Evolutionary conservation across 2,113 vertebrate species (phyloP).

Genomic region (Calyptomena viridis): DNA sequence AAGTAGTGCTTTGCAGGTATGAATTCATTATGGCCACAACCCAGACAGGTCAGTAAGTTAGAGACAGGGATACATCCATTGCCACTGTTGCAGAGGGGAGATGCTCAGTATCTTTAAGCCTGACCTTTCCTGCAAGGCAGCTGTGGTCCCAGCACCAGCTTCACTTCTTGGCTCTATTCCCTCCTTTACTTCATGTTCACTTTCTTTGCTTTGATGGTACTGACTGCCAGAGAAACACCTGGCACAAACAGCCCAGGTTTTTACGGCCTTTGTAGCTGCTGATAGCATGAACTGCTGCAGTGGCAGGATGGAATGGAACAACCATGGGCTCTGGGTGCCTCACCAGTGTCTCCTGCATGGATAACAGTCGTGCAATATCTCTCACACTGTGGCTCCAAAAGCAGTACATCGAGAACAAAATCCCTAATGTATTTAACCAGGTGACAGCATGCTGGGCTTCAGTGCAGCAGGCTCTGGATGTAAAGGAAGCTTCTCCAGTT

Average conservation of each 20-base stretch:
- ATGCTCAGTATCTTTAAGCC: background rate
- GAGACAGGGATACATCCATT: background rate
- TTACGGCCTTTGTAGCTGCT: background rate
- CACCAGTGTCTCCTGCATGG: background rate
- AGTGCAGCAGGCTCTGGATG: background rate
- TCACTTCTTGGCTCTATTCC: background rate
- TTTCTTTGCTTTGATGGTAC: background rate
- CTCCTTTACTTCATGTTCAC: background rate
- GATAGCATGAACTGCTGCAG: background rate
- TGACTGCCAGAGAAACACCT: background rate
- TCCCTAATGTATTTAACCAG: background rate
- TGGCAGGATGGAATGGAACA: background rate
- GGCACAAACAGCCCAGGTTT: background rate
- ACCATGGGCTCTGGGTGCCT: fast-evolving
- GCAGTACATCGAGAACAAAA: background rate
- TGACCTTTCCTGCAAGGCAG: background rate
- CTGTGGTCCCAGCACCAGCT: background rate
- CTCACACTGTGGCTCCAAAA: fast-evolving
- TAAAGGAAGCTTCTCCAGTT: background rate
- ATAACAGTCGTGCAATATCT: background rate
- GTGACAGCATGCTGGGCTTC: background rate
- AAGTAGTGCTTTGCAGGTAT: background rate
- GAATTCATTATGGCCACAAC: background rate
- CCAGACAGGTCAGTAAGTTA: background rate
- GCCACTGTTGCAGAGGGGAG: background rate